Percentiles rank a stretch among this genome's conserved stretches.
phyloP scores from a whole-genome alignment of 37 sponge, comb jelly and placozoan species.

The Agelas oroides region DNA sequence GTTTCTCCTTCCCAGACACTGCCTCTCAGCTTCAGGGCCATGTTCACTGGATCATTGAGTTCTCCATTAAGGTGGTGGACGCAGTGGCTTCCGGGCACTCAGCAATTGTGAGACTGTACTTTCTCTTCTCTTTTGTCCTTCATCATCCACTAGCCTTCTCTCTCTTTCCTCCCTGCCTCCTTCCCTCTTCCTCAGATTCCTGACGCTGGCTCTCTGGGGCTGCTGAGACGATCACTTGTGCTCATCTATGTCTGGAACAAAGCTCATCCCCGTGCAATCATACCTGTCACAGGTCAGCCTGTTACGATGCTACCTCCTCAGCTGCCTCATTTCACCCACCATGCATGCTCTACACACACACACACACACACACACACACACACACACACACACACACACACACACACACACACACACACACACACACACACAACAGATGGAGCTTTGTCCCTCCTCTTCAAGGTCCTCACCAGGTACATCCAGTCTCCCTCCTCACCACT shows the following conservation, averaged over 20 bases:
- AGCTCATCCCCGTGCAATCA: conserved; percentile 15
- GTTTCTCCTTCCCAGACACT: conserved; percentile 14
- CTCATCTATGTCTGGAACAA: conserved; percentile 60
- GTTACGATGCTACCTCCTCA: no score
- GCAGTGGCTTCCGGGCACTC: conserved; percentile 28
- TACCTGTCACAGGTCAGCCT: conserved; percentile 46
- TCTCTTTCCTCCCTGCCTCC: neutral
- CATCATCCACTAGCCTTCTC: neutral
- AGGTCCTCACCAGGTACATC: conserved; percentile 48
- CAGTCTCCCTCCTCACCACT: conserved; percentile 36
- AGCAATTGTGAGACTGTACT: conserved; percentile 1
- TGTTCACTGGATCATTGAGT: conserved; percentile 61
- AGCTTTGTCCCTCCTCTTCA: conserved; percentile 57
- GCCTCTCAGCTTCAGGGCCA: conserved; percentile 61
- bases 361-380: no score
- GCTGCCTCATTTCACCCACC: neutral
- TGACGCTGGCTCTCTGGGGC: conserved; percentile 13
- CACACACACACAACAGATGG: conserved; percentile 58
- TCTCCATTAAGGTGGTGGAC: conserved; percentile 46
- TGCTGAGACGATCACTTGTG: conserved; percentile 44
- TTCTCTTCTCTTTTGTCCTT: neutral
- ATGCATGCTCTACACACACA: no score
- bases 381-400: no score
- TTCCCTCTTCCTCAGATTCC: conserved; percentile 12
- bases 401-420: no score